Evolutionary conservation across 2,888 invertebrate genomes (phyloP).

Genomic region (Melinaea menophilus): DNA sequence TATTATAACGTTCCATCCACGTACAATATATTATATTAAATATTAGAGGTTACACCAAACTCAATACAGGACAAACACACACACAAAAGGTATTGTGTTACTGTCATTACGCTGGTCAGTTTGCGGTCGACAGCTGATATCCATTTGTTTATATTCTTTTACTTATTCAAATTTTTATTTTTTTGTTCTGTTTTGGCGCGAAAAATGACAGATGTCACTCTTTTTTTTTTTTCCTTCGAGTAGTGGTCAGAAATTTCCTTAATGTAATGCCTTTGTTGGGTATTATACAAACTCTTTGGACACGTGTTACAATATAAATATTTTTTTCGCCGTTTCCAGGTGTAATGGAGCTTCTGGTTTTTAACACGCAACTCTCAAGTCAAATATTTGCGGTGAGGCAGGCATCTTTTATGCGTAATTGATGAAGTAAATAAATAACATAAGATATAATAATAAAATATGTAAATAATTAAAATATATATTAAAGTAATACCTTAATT

Average conservation of each 20-base stretch:
- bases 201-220: conserved; percentile 61
- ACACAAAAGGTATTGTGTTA: conserved; percentile 29
- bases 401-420: neutral
- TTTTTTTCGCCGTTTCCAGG: conserved; percentile 36
- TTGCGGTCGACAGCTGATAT: conserved; percentile 63
- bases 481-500: too few species aligned
- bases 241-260: conserved; percentile 42
- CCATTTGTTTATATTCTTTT: conserved; percentile 14
- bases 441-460: too few species aligned
- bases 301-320: conserved; percentile 48
- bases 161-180: conserved; percentile 2
- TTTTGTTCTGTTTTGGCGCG: conserved; percentile 36
- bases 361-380: conserved; percentile 18
- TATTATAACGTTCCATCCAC: too few species aligned
- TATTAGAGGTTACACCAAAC: neutral
- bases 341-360: conserved; percentile 31
- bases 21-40: neutral
- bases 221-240: conserved; percentile 35
- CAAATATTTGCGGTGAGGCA: conserved; percentile 17
- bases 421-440: neutral
- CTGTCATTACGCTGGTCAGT: conserved; percentile 40
- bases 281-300: conserved; percentile 41
- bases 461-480: too few species aligned
- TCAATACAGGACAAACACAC: conserved; percentile 1
- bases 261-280: conserved; percentile 39